Base-by-base conservation (phyloP, 2,113 vertebrate genomes). In the Oxygymnocypris stewartii region DNA sequence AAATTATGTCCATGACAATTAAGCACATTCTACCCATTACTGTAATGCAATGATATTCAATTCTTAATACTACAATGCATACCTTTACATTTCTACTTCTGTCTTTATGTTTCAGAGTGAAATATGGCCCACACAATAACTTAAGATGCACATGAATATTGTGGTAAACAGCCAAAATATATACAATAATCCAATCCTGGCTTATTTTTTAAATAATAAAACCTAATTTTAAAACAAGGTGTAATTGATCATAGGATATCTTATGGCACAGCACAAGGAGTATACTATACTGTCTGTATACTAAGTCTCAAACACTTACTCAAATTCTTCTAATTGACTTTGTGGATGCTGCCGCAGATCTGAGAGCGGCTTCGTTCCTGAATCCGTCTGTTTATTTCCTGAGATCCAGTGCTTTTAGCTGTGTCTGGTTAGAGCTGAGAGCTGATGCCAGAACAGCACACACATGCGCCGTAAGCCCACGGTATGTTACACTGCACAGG, bases 321-420 rank as follows among this genome's bases (percentile, higher is more conserved):
- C 37, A 13, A 81, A 5, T 44, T 63, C 14, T 44, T 81, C 13
- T 28, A 65, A 37, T 65, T 18, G 18, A 65, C 40, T 18, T 2
- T 65, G 59, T 28, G 79, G 79, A 81, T 81, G 20, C 40, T 65
- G 4, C 14, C 28, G 23, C 4, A 81, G 59, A 65, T 47, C 23
- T 47, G 57, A 65, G 6, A 81, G 79, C 2, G 2, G 40, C n/a
- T 63, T 65, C n/a, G 28, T 37, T 28, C 79, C 79, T 47, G 79
- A 65, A 31, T 42, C 79, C 16, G n/a, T 28, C 4, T 47, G 37
- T 11, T 47, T 18, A 28, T 82, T 82, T 67, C 61, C 61, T 82
- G n/a, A 82, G n/a, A 31, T 82, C 79, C 61, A 82, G n/a, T 28
- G n/a, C 1, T 67, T 28, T 82, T 12, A 82, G n/a, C 40, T 67